phyloP scores from a whole-genome alignment of 2,888 invertebrate genomes.

The Synergus laeviventris region DNA sequence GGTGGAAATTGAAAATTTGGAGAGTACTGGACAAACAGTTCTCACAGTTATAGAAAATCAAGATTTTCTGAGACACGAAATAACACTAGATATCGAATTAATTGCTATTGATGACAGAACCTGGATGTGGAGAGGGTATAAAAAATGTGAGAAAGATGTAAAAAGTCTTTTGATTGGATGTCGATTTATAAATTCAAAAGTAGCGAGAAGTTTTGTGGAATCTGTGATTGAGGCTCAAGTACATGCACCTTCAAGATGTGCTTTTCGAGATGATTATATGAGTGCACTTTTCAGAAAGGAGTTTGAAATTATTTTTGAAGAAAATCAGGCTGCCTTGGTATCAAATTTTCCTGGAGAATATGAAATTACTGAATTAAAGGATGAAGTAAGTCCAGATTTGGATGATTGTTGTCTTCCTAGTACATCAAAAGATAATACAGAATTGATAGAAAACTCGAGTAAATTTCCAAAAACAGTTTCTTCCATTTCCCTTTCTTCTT shows the following conservation, averaged over 20 bases:
- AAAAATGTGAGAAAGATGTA: neutral
- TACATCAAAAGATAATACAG: neutral
- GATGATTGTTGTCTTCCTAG: neutral
- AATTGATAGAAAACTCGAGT: neutral
- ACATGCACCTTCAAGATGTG: conserved; percentile 4
- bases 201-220: neutral
- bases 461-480: conserved; percentile 6
- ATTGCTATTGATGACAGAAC: conserved; percentile 4
- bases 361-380: conserved; percentile 7
- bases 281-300: neutral
- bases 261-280: conserved; percentile 23
- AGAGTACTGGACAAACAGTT: neutral
- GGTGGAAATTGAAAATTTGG: conserved; percentile 3
- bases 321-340: conserved; percentile 1
- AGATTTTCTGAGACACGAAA: neutral
- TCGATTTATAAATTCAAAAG: conserved; percentile 25
- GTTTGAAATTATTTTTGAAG: neutral
- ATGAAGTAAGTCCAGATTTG: neutral
- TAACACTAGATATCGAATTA: conserved; percentile 14
- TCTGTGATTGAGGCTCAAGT: neutral
- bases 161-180: conserved; percentile 15
- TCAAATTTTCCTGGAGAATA: conserved; percentile 24
- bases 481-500: neutral
- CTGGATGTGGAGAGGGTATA: conserved; percentile 32
- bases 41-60: conserved; percentile 20